A percentile compares a stretch with the other conserved stretches of the same genome.
Evolutionary conservation across 2,797 vertebrate species (phyloP).

Genomic region (Leptatherina wallacei): DNA sequence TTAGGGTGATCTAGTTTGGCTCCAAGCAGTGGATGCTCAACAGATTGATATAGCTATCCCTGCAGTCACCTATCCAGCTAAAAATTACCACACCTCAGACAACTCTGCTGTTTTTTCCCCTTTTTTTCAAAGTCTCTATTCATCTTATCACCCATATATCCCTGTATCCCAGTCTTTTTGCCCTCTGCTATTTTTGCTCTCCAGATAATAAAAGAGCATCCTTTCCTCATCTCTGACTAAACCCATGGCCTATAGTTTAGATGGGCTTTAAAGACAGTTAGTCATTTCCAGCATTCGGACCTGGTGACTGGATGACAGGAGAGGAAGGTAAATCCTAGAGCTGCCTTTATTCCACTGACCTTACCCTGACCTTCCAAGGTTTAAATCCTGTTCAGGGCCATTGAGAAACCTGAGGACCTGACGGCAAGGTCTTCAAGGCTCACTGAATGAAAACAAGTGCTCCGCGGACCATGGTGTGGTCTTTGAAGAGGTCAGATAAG

Average conservation of each 20-base stretch:
- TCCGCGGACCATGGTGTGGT: constrained; percentile 26
- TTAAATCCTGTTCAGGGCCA: constrained; percentile 58
- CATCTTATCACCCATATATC: not conserved
- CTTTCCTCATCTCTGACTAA: constrained; percentile 10
- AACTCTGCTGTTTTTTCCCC: not conserved
- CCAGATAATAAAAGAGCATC: not conserved
- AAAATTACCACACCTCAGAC: not conserved
- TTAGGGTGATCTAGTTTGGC: no score
- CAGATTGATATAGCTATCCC: not conserved
- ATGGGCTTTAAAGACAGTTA: constrained; percentile 40
- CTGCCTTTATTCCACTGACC: constrained; percentile 70
- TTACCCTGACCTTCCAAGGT: constrained; percentile 50
- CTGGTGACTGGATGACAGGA: constrained; percentile 21
- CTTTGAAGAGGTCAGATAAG: constrained; percentile 48
- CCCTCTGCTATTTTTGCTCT: constrained; percentile 13
- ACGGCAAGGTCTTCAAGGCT: constrained; percentile 39
- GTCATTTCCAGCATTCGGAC: constrained; percentile 20
- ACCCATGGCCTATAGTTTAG: not conserved
- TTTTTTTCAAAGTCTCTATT: not conserved
- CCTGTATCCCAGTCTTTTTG: not conserved
- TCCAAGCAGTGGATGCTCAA: not conserved
- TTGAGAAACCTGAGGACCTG: constrained; percentile 51
- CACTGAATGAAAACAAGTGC: constrained; percentile 42
- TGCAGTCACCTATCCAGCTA: not conserved
- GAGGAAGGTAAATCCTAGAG: constrained; percentile 60